phyloP scores from a whole-genome alignment of 1,140 invertebrate species.

The Meloidogyne floridensis region DNA sequence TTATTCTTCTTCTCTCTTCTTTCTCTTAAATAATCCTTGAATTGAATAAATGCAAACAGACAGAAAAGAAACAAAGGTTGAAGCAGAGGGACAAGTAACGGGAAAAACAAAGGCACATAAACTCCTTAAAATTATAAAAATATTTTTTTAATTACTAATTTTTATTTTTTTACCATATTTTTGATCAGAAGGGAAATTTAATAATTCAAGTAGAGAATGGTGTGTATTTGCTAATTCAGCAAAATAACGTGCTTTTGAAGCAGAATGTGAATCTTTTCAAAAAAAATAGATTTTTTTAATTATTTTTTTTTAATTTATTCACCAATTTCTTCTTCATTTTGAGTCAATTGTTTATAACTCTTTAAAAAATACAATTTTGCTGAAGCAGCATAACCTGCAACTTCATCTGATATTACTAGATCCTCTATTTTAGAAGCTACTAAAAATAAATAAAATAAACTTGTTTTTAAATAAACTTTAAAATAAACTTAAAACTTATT shows the following conservation, averaged over 20 bases:
- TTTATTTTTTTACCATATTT: conserved; percentile 37
- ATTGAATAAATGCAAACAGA: neutral
- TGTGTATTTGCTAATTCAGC: conserved; percentile 48
- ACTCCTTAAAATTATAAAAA: conserved; percentile 21
- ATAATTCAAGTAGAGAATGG: conserved; percentile 38
- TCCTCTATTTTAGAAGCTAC: conserved; percentile 46
- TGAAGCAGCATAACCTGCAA: conserved; percentile 26
- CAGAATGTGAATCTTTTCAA: conserved; percentile 18
- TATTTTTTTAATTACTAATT: neutral
- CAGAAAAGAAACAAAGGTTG: conserved; percentile 11
- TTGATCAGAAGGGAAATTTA: conserved; percentile 52
- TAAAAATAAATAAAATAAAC: neutral
- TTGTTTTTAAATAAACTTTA: neutral
- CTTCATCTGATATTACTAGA: conserved; percentile 45
- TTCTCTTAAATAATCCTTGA: neutral
- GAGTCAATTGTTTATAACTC: conserved; percentile 22
- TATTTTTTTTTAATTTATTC: neutral
- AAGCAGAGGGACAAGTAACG: conserved; percentile 40
- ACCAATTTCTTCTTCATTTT: conserved; percentile 12
- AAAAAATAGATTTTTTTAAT: conserved; percentile 21
- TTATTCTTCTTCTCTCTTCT: conserved; percentile 9
- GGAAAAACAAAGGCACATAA: conserved; percentile 48
- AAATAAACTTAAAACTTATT: no score
- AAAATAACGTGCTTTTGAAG: conserved; percentile 42
- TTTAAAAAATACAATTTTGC: conserved; percentile 37